Conservation (phyloP, 2,797 vertebrate species). For the Crocodylus rhombifer region DNA sequence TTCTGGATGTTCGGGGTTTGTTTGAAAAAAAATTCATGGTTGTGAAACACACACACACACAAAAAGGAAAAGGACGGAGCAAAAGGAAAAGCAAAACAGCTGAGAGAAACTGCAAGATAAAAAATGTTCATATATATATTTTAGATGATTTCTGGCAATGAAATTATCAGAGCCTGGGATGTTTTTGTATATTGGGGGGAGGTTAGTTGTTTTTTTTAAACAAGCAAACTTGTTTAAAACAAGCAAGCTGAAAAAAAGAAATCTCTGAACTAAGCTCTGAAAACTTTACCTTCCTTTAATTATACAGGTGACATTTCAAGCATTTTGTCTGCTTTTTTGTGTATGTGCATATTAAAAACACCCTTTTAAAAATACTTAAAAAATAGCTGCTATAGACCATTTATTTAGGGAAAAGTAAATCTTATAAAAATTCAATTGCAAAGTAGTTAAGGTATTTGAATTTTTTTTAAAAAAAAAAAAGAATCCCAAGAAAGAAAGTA, state of each 20-base stretch:
- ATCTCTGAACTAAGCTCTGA: conserved; percentile 22
- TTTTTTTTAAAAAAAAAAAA: conserved; percentile 75
- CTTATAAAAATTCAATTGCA: conserved; percentile 85
- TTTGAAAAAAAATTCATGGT: conserved; percentile 9
- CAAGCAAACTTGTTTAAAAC: neutral
- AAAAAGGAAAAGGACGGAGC: neutral
- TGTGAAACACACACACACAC: neutral
- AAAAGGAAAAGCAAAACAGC: no score
- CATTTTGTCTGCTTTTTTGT: conserved; percentile 51
- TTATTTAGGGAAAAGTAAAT: conserved; percentile 80
- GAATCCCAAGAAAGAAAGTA: conserved; percentile 87
- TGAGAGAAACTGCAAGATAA: conserved; percentile 7
- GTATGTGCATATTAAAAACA: conserved; percentile 72
- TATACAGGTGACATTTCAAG: conserved; percentile 74
- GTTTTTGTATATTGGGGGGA: neutral
- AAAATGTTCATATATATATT: conserved; percentile 9
- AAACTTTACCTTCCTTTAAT: conserved; percentile 76
- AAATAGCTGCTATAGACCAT: conserved; percentile 62
- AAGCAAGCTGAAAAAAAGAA: conserved; percentile 1
- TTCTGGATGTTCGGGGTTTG: conserved; percentile 33
- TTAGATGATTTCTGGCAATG: neutral
- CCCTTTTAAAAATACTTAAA: conserved; percentile 58
- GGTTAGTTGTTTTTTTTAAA: no score
- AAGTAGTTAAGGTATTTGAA: conserved; percentile 87
- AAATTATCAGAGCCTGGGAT: conserved; percentile 22